phyloP scores from a whole-genome alignment of 1,140 invertebrate species.

The Hycleus cichorii region DNA sequence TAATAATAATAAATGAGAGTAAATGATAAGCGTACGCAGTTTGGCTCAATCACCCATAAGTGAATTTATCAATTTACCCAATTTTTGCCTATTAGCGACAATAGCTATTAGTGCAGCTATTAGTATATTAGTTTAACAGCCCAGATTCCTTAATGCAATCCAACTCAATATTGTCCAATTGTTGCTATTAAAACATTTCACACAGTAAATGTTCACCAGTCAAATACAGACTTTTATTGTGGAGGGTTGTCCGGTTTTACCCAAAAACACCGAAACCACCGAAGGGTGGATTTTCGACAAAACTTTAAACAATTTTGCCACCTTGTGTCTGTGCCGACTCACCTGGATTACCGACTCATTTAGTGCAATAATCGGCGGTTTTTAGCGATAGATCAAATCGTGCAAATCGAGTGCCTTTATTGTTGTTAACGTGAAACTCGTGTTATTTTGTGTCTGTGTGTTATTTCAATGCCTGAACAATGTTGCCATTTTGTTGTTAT shows the following conservation, averaged over 20 bases:
- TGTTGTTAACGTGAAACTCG: no score
- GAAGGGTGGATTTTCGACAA: not conserved
- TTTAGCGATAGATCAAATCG: not conserved
- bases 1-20: not conserved
- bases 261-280: not conserved
- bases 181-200: slow-evolving; percentile 42
- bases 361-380: no score
- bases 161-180: slow-evolving; percentile 42
- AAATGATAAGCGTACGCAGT: slow-evolving; percentile 31
- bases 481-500: not conserved
- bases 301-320: not conserved
- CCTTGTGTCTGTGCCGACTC: not conserved
- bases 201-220: slow-evolving; percentile 36
- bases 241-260: slow-evolving; percentile 25
- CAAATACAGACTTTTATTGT: slow-evolving; percentile 33
- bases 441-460: no score
- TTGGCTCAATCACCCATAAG: slow-evolving; percentile 38
- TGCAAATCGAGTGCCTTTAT: not conserved
- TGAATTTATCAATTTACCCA: slow-evolving; percentile 46
- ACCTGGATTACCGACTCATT: no score
- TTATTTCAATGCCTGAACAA: not conserved
- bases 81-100: slow-evolving; percentile 44
- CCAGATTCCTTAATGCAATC: slow-evolving; percentile 43
- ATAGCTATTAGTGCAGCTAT: slow-evolving; percentile 42
- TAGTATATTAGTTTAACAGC: slow-evolving; percentile 42